phyloP scores from a whole-genome alignment of 2,797 vertebrate genomes.

The Florisuga fusca region DNA sequence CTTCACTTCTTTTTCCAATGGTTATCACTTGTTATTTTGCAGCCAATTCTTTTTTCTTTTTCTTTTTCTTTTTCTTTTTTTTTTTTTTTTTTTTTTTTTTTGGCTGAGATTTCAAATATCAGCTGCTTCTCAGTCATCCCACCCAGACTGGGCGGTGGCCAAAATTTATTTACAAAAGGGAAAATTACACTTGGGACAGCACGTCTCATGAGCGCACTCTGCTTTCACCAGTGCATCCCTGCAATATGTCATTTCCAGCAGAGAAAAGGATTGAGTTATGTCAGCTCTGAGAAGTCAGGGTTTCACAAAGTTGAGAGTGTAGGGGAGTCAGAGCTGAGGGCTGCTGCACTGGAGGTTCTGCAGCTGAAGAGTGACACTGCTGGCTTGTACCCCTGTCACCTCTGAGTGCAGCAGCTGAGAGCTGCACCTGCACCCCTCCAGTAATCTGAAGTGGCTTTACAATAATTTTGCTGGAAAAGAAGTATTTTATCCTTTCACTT shows the following conservation, averaged over 20 bases:
- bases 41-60: conserved; percentile 36
- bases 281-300: background rate
- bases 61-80: too few relatives aligned
- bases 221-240: conserved; percentile 28
- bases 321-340: background rate
- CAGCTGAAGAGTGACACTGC: background rate
- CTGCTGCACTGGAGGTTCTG: background rate
- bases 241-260: background rate
- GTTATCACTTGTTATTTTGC: conserved; percentile 45
- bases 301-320: background rate
- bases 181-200: conserved; percentile 20
- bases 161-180: conserved; percentile 36
- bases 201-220: background rate
- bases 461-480: conserved; percentile 21
- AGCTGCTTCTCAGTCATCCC: conserved; percentile 50
- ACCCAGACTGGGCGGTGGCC: conserved; percentile 36
- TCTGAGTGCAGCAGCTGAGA: conserved; percentile 34
- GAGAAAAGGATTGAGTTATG: background rate
- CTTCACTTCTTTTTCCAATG: background rate
- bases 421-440: conserved; percentile 22
- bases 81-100: background rate
- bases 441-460: conserved; percentile 50
- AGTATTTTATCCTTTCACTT: conserved; percentile 37
- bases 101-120: conserved; percentile 39
- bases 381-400: background rate